These are phyloP conservation scores for Orius insidiosus DNA, from an alignment of 1,140 invertebrate genomes.

Conservation along the genomic window DNA sequence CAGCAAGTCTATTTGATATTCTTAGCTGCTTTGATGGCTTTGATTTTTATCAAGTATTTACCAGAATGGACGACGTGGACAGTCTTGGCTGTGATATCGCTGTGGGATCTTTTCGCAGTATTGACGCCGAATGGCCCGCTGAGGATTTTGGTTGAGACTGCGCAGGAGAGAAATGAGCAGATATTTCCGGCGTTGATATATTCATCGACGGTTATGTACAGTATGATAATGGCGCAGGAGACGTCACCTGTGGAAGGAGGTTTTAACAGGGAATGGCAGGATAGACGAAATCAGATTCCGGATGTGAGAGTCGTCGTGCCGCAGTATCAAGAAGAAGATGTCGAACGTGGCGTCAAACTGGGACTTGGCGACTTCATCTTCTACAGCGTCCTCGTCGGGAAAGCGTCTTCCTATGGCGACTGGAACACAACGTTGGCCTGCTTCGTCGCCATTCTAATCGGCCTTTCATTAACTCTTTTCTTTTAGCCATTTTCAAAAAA, in stretches of 20 bases:
- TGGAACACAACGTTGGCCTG: constrained; percentile 98
- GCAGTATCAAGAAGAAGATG: constrained; percentile 20
- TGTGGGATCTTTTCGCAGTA: constrained; percentile 95
- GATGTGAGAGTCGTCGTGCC: constrained; percentile 16
- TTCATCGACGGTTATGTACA: constrained; percentile 45
- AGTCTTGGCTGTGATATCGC: constrained; percentile 86
- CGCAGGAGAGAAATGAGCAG: constrained; percentile 95
- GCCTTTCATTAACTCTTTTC: constrained; percentile 83
- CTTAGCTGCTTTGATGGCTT: constrained; percentile 90
- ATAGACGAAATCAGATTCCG: constrained; percentile 13
- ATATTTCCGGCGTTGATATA: constrained; percentile 99
- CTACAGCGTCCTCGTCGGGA: constrained; percentile 96
- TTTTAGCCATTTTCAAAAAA: constrained; percentile 94
- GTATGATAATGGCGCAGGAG: constrained; percentile 20
- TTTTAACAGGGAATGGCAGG: constrained; percentile 13
- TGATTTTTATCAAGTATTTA: constrained; percentile 98
- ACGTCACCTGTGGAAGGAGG: neutral
- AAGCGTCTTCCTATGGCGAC: constrained; percentile 94
- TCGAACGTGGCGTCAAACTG: constrained; percentile 82
- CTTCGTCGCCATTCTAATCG: constrained; percentile 95
- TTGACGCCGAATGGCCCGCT: constrained; percentile 90
- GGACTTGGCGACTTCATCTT: constrained; percentile 99
- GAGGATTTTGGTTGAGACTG: constrained; percentile 93
- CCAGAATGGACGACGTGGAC: constrained; percentile 99
- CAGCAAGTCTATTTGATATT: constrained; percentile 97